Conservation (phyloP, 2,888 invertebrate genomes). For the Drosophila anomalata region DNA sequence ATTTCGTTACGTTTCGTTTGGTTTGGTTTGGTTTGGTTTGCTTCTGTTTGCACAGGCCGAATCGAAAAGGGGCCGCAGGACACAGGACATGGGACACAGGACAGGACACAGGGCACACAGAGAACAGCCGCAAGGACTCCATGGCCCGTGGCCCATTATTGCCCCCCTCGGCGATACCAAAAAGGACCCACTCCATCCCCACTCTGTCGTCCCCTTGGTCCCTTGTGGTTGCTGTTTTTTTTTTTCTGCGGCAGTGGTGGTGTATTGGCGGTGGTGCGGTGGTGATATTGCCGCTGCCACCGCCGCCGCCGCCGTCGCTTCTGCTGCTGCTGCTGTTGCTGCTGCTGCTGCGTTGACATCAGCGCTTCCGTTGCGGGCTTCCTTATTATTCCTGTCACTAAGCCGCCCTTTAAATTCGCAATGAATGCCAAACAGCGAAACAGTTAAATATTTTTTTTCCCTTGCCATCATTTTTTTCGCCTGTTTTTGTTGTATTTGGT, state of each 20-base stretch:
- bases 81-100: constrained; percentile 28
- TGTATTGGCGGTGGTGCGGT: constrained; percentile 13
- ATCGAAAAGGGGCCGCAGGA: constrained; percentile 56
- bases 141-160: constrained; percentile 67
- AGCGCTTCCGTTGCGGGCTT: constrained; percentile 74
- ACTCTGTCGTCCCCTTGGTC: constrained; percentile 12
- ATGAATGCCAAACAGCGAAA: constrained; percentile 77
- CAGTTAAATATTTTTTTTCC: constrained; percentile 70
- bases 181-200: constrained; percentile 35
- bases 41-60: constrained; percentile 68
- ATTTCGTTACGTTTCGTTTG: constrained; percentile 74
- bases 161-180: constrained; percentile 31
- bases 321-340: constrained; percentile 1
- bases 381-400: constrained; percentile 78
- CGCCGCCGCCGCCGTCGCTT: constrained; percentile 11
- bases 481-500: not conserved
- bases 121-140: constrained; percentile 54
- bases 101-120: constrained; percentile 15
- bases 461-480: not conserved
- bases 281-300: constrained; percentile 16
- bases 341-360: constrained; percentile 64
- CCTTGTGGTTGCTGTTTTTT: constrained; percentile 38
- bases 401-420: constrained; percentile 79
- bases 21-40: constrained; percentile 58
- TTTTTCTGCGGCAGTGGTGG: constrained; percentile 17